These are phyloP conservation scores for Percopsis transmontana DNA, from an alignment of 2,113 vertebrate species.

Conservation along the genomic window DNA sequence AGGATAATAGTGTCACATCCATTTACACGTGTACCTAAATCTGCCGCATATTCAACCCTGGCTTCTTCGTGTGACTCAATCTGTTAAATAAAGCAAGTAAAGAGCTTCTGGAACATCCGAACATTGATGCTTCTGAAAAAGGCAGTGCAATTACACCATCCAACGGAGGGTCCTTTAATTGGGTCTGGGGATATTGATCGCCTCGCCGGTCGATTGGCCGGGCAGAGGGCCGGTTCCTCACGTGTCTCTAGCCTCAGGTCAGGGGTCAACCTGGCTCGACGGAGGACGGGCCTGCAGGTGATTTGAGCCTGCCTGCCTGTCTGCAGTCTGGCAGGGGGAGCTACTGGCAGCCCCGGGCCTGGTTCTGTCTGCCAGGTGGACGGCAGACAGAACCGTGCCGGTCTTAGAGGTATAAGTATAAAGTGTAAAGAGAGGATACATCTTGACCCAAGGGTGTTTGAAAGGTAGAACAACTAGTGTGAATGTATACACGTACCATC, in stretches of 20 bases:
- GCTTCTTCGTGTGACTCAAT: not conserved
- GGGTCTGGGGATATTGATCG: conserved; percentile 67
- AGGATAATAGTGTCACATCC: not conserved
- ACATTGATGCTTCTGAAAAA: conserved; percentile 38
- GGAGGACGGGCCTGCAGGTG: no score
- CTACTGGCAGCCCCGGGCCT: no score
- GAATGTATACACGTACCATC: no score
- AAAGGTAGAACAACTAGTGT: no score
- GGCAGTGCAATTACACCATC: conserved; percentile 30
- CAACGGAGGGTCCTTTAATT: conserved; percentile 59
- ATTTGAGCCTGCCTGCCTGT: no score
- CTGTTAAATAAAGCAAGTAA: not conserved
- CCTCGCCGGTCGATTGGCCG: conserved; percentile 49
- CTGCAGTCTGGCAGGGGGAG: no score
- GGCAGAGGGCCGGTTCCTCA: conserved; percentile 34
- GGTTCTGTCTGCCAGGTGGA: no score
- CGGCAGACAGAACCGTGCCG: no score
- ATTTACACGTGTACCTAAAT: not conserved
- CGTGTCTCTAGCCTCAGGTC: conserved; percentile 32
- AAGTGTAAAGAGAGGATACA: no score
- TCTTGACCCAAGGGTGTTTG: no score
- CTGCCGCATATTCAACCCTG: not conserved
- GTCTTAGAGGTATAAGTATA: no score
- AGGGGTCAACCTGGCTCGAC: no score
- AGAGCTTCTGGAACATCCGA: not conserved